A percentile compares a stretch with the other conserved stretches of the same genome.
These are phyloP conservation scores for Mesochorus sp. DNA, from an alignment of 2,888 invertebrate species.

Conservation along the genomic window DNA sequence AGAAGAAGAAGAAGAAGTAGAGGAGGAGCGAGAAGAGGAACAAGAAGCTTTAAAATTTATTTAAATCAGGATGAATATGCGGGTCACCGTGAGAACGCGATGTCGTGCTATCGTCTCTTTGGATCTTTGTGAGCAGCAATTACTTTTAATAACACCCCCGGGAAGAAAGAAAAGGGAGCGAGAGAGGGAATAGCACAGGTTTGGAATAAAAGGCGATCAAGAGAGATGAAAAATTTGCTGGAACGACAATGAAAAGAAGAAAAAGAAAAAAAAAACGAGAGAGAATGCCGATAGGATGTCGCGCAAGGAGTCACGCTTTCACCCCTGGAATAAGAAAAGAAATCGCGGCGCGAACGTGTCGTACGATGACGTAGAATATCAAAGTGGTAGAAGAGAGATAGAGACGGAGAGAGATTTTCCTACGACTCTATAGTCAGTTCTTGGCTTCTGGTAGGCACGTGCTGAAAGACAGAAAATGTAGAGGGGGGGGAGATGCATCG, in stretches of 20 bases:
- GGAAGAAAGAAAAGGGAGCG: conserved; percentile 27
- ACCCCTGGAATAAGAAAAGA: conserved; percentile 19
- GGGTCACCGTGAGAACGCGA: conserved; percentile 30
- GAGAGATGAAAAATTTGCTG: conserved; percentile 32
- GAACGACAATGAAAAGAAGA: conserved; percentile 26
- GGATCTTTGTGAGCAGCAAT: conserved; percentile 51
- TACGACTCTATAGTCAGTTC: conserved; percentile 23
- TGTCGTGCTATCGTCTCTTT: conserved; percentile 13
- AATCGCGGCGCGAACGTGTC: conserved; percentile 55
- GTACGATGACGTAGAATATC: conserved; percentile 53
- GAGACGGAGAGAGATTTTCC: conserved; percentile 49
- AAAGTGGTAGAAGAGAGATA: too few relatives aligned
- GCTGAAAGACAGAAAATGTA: conserved; percentile 50
- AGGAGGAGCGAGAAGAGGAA: background rate
- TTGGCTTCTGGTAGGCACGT: conserved; percentile 47
- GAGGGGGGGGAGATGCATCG: conserved; percentile 32
- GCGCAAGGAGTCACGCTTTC: conserved; percentile 29
- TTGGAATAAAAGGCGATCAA: background rate
- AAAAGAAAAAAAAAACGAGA: background rate
- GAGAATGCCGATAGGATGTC: conserved; percentile 14
- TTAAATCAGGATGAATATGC: conserved; percentile 43
- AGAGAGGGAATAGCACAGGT: background rate
- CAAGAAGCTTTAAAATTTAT: conserved; percentile 29
- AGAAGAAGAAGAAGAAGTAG: background rate
- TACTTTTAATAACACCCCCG: conserved; percentile 57